Conservation (phyloP, 2,113 vertebrate genomes). For the Pelmatolapia mariae region DNA sequence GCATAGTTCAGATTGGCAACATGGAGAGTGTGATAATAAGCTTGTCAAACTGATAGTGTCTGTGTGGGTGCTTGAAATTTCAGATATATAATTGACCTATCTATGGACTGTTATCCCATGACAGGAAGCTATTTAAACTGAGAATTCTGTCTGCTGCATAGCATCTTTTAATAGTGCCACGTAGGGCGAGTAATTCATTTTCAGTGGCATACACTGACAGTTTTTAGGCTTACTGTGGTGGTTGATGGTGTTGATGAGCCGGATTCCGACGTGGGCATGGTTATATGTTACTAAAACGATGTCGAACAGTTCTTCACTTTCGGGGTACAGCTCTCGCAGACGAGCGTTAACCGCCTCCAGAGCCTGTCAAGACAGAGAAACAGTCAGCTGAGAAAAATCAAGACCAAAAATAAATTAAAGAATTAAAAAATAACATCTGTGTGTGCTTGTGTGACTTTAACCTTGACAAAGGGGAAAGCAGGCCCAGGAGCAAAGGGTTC, state of each 20-base stretch:
- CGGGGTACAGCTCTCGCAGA: slow-evolving; percentile 86
- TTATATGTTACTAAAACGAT: slow-evolving; percentile 96
- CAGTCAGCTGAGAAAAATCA: not conserved
- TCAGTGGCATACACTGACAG: not conserved
- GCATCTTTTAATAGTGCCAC: not conserved
- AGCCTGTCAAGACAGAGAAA: slow-evolving; percentile 69
- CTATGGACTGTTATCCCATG: not conserved
- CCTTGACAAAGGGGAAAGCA: slow-evolving; percentile 94
- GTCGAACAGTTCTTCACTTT: slow-evolving; percentile 93
- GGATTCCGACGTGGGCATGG: slow-evolving; percentile 93
- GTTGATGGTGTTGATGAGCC: slow-evolving; percentile 98
- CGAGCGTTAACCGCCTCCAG: slow-evolving; percentile 85
- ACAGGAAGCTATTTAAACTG: not conserved
- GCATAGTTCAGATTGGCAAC: not conserved
- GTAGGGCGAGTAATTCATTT: not conserved
- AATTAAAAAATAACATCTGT: not conserved
- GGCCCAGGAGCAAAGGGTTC: slow-evolving; percentile 92
- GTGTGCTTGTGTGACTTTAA: slow-evolving; percentile 21
- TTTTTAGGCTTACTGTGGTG: slow-evolving; percentile 82
- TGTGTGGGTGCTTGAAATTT: not conserved
- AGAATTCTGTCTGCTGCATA: not conserved
- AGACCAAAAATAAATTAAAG: too few relatives aligned
- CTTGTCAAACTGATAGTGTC: not conserved
- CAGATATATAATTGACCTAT: not conserved
- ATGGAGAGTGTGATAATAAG: not conserved